phyloP scores from a whole-genome alignment of 2,888 invertebrate genomes.

The Ormyrus nitidulus region DNA sequence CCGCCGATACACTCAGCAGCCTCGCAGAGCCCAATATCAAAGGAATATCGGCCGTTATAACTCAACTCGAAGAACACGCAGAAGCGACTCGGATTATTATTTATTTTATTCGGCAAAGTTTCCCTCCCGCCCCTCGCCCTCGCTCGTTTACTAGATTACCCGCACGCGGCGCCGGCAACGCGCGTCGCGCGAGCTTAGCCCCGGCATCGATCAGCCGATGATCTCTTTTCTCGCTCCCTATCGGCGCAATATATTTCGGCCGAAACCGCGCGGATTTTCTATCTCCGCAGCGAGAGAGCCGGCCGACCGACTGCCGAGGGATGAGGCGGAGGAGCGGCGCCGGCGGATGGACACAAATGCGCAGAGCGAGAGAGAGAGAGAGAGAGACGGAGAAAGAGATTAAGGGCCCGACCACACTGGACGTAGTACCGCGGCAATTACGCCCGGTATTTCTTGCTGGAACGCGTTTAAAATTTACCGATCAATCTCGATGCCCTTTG shows the following conservation, averaged over 20 bases:
- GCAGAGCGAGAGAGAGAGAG: not conserved
- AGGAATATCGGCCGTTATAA: conserved; percentile 37
- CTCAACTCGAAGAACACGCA: not conserved
- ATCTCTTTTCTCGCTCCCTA: conserved; percentile 17
- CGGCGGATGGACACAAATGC: conserved; percentile 29
- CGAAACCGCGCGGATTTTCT: conserved; percentile 43
- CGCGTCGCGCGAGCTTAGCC: conserved; percentile 33
- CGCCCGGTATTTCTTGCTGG: conserved; percentile 42
- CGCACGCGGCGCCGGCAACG: conserved; percentile 19
- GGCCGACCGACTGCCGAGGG: conserved; percentile 12
- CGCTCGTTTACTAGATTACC: conserved; percentile 37
- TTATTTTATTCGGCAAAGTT: conserved; percentile 26
- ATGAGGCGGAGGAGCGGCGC: not conserved
- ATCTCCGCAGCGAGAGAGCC: not conserved
- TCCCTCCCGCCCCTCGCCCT: not conserved
- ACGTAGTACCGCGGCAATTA: conserved; percentile 24
- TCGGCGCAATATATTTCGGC: conserved; percentile 60
- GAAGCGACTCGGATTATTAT: conserved; percentile 21
- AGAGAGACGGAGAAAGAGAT: conserved; percentile 30
- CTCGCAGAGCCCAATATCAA: conserved; percentile 22
- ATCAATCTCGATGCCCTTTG: conserved; percentile 41
- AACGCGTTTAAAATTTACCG: conserved; percentile 52
- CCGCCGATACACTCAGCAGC: not conserved
- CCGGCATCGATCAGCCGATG: conserved; percentile 34
- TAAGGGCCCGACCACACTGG: conserved; percentile 30